Conservation (phyloP, 2,797 vertebrate genomes). For the Luscinia luscinia region DNA sequence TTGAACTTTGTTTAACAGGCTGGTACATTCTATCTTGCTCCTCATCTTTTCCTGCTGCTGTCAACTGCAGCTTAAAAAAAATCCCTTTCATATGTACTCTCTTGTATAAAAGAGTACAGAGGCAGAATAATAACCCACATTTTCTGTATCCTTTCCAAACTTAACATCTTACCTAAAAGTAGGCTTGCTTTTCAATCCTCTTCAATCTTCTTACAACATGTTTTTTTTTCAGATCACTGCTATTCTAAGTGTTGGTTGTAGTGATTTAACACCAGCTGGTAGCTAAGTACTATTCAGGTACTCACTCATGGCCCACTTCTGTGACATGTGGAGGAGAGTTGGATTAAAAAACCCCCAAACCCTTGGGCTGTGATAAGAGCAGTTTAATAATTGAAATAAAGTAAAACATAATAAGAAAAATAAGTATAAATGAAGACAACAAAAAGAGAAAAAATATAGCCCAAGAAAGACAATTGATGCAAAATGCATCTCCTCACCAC, state of each 20-base stretch:
- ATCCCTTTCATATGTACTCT: accelerated
- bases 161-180: not conserved
- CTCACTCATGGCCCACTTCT: not conserved
- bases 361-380: not conserved
- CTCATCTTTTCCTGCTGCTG: not conserved
- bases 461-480: not conserved
- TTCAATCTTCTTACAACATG: not conserved
- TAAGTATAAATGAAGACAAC: not conserved
- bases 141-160: not conserved
- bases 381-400: not conserved
- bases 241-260: not conserved
- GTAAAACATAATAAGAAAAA: not conserved
- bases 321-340: not conserved
- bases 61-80: not conserved
- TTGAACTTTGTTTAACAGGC: not conserved
- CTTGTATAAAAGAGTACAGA: not conserved
- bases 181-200: not conserved
- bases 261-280: not conserved
- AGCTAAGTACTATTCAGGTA: not conserved
- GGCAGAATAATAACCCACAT: not conserved
- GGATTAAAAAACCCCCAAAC: not conserved
- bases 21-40: not conserved
- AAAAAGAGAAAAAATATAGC: not conserved
- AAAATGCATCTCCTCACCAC: not conserved
- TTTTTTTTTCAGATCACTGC: not conserved